These are phyloP conservation scores for Serrognathus titanus DNA, from an alignment of 2,888 invertebrate species.

Conservation along the genomic window DNA sequence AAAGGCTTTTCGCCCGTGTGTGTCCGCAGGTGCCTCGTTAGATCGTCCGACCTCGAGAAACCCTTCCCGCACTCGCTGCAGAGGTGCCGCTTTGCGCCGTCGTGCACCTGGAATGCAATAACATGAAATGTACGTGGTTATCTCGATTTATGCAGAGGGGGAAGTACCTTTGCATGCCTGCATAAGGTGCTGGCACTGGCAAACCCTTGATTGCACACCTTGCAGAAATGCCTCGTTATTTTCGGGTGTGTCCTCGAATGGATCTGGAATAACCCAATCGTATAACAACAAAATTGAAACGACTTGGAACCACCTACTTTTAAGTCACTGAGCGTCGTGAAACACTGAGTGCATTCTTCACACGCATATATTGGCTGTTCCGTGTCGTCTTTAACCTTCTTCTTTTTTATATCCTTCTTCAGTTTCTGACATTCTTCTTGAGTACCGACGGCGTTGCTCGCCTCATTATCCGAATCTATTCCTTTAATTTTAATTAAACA, in stretches of 20 bases:
- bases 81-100: constrained; percentile 42
- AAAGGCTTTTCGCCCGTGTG: constrained; percentile 50
- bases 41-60: constrained; percentile 45
- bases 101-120: constrained; percentile 35
- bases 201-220: constrained; percentile 46
- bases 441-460: neutral
- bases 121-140: too few relatives aligned
- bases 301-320: constrained; percentile 33
- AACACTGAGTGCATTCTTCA: constrained; percentile 45
- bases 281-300: neutral
- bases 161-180: constrained; percentile 43
- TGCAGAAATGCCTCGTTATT: constrained; percentile 37
- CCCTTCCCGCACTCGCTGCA: constrained; percentile 48
- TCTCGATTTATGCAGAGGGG: too few relatives aligned
- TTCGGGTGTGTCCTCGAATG: constrained; percentile 38
- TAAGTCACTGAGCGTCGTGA: constrained; percentile 41
- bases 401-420: constrained; percentile 9
- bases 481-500: constrained; percentile 5
- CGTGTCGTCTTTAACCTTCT: constrained; percentile 40
- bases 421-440: neutral
- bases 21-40: constrained; percentile 43
- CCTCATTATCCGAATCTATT: constrained; percentile 18
- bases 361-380: constrained; percentile 46
- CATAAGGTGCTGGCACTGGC: constrained; percentile 48
- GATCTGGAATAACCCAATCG: constrained; percentile 20